Conservation (phyloP, 1,140 invertebrate genomes). For the Neodiprion virginianus region DNA sequence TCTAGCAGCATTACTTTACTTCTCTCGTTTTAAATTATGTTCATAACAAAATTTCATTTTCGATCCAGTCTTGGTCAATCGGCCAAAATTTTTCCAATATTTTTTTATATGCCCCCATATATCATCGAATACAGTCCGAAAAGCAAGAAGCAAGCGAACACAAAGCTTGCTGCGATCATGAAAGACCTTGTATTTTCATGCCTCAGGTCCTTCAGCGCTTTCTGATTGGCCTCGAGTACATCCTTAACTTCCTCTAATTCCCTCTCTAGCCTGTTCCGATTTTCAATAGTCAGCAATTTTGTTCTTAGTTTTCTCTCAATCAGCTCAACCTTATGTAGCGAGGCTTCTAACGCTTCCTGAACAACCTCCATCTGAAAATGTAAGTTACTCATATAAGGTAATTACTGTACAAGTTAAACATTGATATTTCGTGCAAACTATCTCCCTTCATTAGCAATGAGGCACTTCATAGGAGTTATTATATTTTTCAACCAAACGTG, state of each 20-base stretch:
- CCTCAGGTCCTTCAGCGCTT: constrained; percentile 41
- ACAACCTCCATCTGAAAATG: constrained; percentile 50
- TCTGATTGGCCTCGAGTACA: constrained; percentile 46
- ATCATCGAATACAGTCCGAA: constrained; percentile 45
- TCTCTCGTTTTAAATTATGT: no score
- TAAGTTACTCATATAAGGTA: not conserved
- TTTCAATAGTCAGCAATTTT: constrained; percentile 42
- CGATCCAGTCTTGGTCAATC: no score
- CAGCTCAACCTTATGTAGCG: constrained; percentile 41
- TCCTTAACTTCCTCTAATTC: constrained; percentile 48
- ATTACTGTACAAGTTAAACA: no score
- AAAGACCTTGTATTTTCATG: constrained; percentile 50
- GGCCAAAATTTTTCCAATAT: no score
- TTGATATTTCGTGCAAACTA: no score
- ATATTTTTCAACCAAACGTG: no score
- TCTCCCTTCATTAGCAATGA: no score
- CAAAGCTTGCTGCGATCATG: constrained; percentile 45
- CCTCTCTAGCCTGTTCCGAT: constrained; percentile 48
- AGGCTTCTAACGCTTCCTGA: constrained; percentile 49
- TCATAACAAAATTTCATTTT: no score
- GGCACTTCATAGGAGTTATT: no score
- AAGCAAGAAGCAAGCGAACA: constrained; percentile 47
- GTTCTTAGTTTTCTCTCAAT: constrained; percentile 49
- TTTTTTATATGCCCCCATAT: constrained; percentile 12
- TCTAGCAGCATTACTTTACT: no score